phyloP scores from a whole-genome alignment of 2,888 invertebrate genomes.

The Netelia inedita region DNA sequence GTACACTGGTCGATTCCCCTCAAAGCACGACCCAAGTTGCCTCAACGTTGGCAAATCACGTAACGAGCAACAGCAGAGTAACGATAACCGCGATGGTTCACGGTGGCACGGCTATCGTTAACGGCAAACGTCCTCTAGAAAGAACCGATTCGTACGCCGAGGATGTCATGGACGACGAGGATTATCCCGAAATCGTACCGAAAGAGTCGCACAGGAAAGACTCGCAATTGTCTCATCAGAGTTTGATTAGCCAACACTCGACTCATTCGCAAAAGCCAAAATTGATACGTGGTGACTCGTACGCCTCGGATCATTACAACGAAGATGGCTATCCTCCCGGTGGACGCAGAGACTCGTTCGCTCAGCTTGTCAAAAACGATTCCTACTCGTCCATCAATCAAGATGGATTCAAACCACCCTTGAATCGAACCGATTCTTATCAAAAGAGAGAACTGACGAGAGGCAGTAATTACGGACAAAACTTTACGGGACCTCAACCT shows the following conservation, averaged over 20 bases:
- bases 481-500: conserved; percentile 78
- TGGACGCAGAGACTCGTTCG: conserved; percentile 75
- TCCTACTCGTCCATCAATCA: conserved; percentile 80
- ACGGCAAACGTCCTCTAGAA: conserved; percentile 82
- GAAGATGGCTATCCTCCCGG: conserved; percentile 74
- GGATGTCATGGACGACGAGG: conserved; percentile 78
- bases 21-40: conserved; percentile 82
- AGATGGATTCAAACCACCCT: conserved; percentile 76
- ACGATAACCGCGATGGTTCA: conserved; percentile 85
- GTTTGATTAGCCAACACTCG: conserved; percentile 78
- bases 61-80: conserved; percentile 81
- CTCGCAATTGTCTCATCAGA: conserved; percentile 79
- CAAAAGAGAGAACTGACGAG: conserved; percentile 76
- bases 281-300: conserved; percentile 80
- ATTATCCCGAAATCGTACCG: conserved; percentile 78
- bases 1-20: conserved; percentile 77
- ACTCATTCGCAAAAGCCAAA: conserved; percentile 79
- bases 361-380: conserved; percentile 76
- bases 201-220: conserved; percentile 81
- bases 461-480: conserved; percentile 75
- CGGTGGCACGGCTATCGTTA: conserved; percentile 84
- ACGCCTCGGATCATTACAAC: conserved; percentile 80
- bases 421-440: conserved; percentile 79
- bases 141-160: conserved; percentile 81
- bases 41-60: conserved; percentile 81